Evolutionary conservation across 2,797 vertebrate species (phyloP).

Genomic region (Siniperca obscura): DNA sequence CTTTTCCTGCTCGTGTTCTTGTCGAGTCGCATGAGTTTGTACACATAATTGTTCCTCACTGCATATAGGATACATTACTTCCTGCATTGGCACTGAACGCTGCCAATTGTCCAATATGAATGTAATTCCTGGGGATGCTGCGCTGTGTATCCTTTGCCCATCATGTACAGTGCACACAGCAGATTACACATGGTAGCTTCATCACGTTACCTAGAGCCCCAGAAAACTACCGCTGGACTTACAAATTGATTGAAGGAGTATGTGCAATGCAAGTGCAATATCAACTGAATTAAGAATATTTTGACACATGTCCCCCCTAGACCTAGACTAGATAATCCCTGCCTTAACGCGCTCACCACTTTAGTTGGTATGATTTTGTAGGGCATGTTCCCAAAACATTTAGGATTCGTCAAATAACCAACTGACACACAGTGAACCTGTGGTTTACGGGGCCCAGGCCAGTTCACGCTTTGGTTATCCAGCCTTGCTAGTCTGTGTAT

Average conservation of each 20-base stretch:
- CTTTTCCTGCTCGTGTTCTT: too few relatives aligned
- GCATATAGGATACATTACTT: neutral
- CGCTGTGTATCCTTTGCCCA: too few relatives aligned
- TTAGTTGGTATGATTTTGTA: neutral
- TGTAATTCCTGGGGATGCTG: too few relatives aligned
- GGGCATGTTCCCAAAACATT: neutral
- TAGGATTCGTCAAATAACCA: neutral
- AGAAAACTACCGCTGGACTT: neutral
- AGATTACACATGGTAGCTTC: neutral
- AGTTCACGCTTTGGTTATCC: neutral
- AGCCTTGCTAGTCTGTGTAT: neutral
- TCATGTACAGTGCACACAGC: too few relatives aligned
- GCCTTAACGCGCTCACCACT: neutral
- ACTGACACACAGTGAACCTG: neutral
- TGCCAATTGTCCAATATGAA: too few relatives aligned
- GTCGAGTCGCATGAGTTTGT: too few relatives aligned
- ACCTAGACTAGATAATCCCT: neutral
- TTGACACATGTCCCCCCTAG: neutral
- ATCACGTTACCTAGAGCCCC: neutral
- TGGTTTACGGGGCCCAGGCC: neutral
- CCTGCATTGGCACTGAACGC: neutral
- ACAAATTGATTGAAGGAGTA: neutral
- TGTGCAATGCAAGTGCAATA: neutral
- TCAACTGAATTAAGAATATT: neutral
- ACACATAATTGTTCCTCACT: neutral